phyloP scores from a whole-genome alignment of 2,113 vertebrate genomes.

The Osmerus eperlanus region DNA sequence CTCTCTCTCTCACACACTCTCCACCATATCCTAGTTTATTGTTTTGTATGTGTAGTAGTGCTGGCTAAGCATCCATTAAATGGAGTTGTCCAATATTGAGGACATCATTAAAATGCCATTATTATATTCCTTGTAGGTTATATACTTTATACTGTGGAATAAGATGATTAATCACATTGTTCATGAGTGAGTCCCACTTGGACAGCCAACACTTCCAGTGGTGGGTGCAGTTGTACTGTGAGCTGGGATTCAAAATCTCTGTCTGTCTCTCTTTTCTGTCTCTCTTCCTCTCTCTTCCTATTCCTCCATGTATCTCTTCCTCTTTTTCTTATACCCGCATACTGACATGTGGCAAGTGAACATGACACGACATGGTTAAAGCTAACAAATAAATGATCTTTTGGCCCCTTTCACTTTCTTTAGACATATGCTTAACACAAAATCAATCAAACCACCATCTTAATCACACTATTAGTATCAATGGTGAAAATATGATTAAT shows the following conservation, averaged over 20 bases:
- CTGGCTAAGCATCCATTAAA: neutral
- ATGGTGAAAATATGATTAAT: neutral
- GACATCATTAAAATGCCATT: neutral
- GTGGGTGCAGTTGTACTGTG: too few relatives aligned
- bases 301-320: too few relatives aligned
- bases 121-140: neutral
- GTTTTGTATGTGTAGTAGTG: neutral
- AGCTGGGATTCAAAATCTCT: neutral
- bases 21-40: neutral
- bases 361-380: too few relatives aligned
- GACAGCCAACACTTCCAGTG: too few relatives aligned
- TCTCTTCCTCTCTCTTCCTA: neutral
- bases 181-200: neutral
- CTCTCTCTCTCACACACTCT: slow-evolving; percentile 7
- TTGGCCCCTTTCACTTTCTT: neutral
- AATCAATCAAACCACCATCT: neutral
- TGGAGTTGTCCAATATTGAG: neutral
- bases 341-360: too few relatives aligned
- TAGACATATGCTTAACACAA: neutral
- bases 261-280: neutral
- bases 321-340: too few relatives aligned
- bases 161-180: neutral
- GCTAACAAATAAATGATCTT: too few relatives aligned
- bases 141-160: too few relatives aligned
- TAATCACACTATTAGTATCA: neutral